A percentile compares a stretch with the other conserved stretches of the same genome.
Conservation (phyloP, 2,797 vertebrate species). For the Eulemur rubriventer region DNA sequence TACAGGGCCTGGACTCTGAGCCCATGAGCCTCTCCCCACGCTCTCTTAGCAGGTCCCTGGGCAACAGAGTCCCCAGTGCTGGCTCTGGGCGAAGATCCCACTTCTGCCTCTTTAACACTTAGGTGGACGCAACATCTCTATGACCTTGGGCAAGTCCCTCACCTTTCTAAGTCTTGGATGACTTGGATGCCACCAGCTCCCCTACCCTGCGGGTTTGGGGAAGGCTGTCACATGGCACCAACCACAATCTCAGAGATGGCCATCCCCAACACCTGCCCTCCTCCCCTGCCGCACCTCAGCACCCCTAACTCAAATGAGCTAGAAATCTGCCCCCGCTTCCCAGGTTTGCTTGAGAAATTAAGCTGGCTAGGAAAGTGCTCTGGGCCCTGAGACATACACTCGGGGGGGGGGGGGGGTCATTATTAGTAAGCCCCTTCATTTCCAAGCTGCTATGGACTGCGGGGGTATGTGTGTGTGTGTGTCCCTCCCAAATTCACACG, state of each 20-base stretch:
- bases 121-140: background rate
- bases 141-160: background rate
- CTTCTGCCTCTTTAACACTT: background rate
- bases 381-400: background rate
- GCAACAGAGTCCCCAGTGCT: background rate
- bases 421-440: background rate
- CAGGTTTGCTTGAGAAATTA: background rate
- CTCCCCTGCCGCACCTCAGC: background rate
- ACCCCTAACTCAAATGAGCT: background rate
- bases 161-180: background rate
- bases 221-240: background rate
- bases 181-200: background rate
- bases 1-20: background rate
- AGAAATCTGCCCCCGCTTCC: background rate
- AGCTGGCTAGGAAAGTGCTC: background rate
- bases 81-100: background rate
- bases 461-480: background rate
- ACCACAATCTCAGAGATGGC: background rate
- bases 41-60: background rate
- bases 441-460: background rate
- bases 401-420: accelerated
- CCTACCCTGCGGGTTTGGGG: background rate
- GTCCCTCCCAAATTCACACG: background rate
- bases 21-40: background rate
- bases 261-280: background rate